Evolutionary conservation across 2,113 vertebrate genomes (phyloP), one percentile per base, ranked within the genome.

Genomic region (Salvator merianae): DNA sequence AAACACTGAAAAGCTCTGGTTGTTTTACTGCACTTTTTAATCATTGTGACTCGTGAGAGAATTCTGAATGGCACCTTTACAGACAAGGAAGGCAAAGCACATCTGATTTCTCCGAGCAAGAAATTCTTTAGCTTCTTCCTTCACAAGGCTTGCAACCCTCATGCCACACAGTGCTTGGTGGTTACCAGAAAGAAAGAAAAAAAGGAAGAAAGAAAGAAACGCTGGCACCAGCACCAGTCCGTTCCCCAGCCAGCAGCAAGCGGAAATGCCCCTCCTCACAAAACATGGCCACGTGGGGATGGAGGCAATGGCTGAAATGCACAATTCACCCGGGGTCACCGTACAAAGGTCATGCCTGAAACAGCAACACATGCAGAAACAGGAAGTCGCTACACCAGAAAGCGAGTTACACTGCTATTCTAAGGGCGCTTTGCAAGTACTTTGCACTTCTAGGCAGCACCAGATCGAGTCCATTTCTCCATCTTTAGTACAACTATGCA

Each of bases 121-220:
- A 9, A 0, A 50, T 7, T 0, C 50, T 70, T 82, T 75, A 73
- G 82, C 40, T 65, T 26, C 43, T 47, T 1, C 0, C 3, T 70
- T 74, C 66, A 70, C 43, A 2, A 6, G 55, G 40, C 55, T n/a
- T 0, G 47, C 38, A n/a, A 55, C 40, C 76, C 73, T 12, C 26
- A 47, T 36, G 18, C 55, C n/a, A 30, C 2, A 0, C 0, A 20
- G 59, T 1, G 47, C 30, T 28, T 0, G 30, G 30, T 47, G 43
- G 43, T 7, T 32, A 53, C 0, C 1, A 74, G 20, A 1, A 0
- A 9, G 43, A 47, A 47, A 9, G 43, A 47, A 4, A 69, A 14
- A 2, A 47, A 36, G 30, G 62, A 22, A 0, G 47, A 0, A 69
- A 69, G 47, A 65, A n/a, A 2, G n/a, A n/a, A 0, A 0, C 59